Evolutionary conservation across 2,888 invertebrate species (phyloP).

Genomic region (Drosophila cognata): DNA sequence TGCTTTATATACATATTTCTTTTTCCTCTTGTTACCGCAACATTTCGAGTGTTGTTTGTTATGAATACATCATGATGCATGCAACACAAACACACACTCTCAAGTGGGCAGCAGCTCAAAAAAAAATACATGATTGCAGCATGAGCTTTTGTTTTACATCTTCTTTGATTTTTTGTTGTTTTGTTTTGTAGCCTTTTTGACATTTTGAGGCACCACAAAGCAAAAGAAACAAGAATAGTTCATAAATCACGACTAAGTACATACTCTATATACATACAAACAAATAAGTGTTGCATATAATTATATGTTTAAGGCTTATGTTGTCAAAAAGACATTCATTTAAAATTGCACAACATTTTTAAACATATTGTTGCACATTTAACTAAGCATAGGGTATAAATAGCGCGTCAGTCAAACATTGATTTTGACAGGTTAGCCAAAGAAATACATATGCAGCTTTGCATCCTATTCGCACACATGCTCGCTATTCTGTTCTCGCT

Average conservation of each 20-base stretch:
- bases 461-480: not conserved
- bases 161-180: slow-evolving; percentile 30
- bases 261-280: not conserved
- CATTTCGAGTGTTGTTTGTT: slow-evolving; percentile 52
- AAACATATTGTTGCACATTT: not conserved
- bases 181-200: slow-evolving; percentile 10
- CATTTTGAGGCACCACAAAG: slow-evolving; percentile 34
- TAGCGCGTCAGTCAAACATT: slow-evolving; percentile 41
- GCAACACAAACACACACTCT: slow-evolving; percentile 10
- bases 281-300: not conserved
- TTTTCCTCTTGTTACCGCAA: slow-evolving; percentile 35
- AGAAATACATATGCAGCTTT: slow-evolving; percentile 13
- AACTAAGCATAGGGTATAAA: slow-evolving; percentile 11
- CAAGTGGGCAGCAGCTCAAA: slow-evolving; percentile 39
- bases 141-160: slow-evolving; percentile 44
- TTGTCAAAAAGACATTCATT: not conserved
- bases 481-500: not conserved
- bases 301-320: not conserved
- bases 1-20: slow-evolving; percentile 10
- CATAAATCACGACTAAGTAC: not conserved
- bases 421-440: slow-evolving; percentile 47
- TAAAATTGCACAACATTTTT: not conserved
- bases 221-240: slow-evolving; percentile 7
- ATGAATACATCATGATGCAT: slow-evolving; percentile 23
- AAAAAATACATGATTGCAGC: slow-evolving; percentile 63